Conservation (phyloP, 53 echinoderm and acorn worm species). For the Antedon mediterranea region DNA sequence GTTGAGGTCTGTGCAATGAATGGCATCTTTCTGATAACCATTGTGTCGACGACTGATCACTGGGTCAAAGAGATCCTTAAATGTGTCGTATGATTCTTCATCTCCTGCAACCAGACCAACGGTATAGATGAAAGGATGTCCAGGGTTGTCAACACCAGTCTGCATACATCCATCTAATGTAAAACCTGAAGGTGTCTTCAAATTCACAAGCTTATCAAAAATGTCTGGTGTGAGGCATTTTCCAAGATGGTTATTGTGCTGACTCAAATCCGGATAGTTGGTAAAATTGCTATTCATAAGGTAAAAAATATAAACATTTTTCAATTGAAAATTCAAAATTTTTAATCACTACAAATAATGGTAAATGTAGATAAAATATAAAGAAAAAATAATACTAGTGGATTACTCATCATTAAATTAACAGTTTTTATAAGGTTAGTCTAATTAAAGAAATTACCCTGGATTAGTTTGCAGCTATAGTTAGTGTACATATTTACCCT, state of each 20-base stretch:
- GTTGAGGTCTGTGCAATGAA: slow-evolving; percentile 57
- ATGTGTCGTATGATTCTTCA: slow-evolving; percentile 56
- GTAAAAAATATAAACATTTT: neutral
- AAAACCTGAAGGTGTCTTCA: slow-evolving; percentile 39
- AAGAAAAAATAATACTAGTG: too few species aligned
- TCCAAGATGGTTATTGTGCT: slow-evolving; percentile 71
- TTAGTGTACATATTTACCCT: too few species aligned
- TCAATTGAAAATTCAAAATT: too few species aligned
- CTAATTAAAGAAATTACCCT: too few species aligned
- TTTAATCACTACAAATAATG: too few species aligned
- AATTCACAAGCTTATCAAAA: slow-evolving; percentile 41
- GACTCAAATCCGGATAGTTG: slow-evolving; percentile 54
- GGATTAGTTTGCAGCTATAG: too few species aligned
- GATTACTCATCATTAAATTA: too few species aligned
- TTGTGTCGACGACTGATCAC: slow-evolving; percentile 52
- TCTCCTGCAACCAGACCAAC: slow-evolving; percentile 70
- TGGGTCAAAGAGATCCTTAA: slow-evolving; percentile 46
- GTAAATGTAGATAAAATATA: too few species aligned
- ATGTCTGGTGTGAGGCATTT: slow-evolving; percentile 57
- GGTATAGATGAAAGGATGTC: slow-evolving; percentile 79
- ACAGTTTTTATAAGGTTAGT: too few species aligned
- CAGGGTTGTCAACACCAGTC: slow-evolving; percentile 74
- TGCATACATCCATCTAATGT: slow-evolving; percentile 56
- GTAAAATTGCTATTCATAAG: slow-evolving; percentile 6
- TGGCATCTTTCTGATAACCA: slow-evolving; percentile 38